Evolutionary conservation across 1,140 invertebrate genomes (phyloP), one percentile per base, ranked within the genome.

Genomic region (Antheraea pernyi): DNA sequence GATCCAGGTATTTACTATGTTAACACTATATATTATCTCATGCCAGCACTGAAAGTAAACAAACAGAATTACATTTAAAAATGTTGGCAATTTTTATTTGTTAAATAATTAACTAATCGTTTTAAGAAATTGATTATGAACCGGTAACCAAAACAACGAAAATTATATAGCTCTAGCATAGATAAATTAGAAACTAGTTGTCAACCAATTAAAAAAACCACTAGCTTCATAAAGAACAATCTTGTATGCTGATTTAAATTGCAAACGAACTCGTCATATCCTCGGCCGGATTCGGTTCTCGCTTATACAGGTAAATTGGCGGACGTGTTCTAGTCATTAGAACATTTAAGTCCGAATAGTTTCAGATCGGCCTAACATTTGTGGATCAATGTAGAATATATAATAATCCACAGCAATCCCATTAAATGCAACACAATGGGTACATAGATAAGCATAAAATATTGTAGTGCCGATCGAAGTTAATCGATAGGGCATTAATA

Each of bases 401-500:
- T 73, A 62, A 68, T 68, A 72, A 72, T 16, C 69, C 67, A 63
- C 69, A 65, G 8, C 10, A n/a, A 16, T 53, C 10, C 11, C 7
- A 6, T 6, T 53, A 68, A 67, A 66, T 70, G 53, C 68, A 77
- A 71, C 70, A 81, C 74, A 81, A 78, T 74, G 72, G 70, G 68
- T 71, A 77, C 72, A 71, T 67, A 68, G 72, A 59, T 42, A 67
- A 59, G 70, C 74, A 69, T 76, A 84, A 83, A 86, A 87, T 88
- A 83, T 83, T 79, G 79, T 74, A 75, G 79, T 83, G 78, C 75
- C 78, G 82, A 89, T 88, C 85, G 87, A 84, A 85, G 86, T 89
- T 86, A 89, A 89, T 89, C 81, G 75, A 77, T 84, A 79, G 83
- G 82, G 86, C 85, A 89, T 89, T 89, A 88, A 87, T 79, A 89